Evolutionary conservation across 2,888 invertebrate species (phyloP), one percentile per base, ranked within the genome.

Genomic region (Gastrophysa polygoni): DNA sequence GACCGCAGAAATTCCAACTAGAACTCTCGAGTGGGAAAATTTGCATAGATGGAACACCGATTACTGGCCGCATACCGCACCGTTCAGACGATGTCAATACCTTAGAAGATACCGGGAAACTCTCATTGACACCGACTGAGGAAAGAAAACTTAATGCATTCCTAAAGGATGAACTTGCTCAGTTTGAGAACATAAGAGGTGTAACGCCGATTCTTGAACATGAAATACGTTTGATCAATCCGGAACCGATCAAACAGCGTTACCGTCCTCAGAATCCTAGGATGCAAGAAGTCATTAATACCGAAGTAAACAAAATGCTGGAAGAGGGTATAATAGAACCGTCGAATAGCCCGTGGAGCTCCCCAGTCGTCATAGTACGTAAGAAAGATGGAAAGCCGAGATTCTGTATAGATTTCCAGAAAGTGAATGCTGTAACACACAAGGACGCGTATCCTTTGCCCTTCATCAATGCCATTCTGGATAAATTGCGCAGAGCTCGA

Each of bases 371-470:
- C 5, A 34, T 67, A 5, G 61, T 63, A 20, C 24, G 52, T 28
- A 66, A 69, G 51, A 69, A 66, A 17, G 57, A 65, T 34, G 63
- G 63, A 8, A 63, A 61, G 21, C 43, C 34, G 7, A 38, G 68
- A 6, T 65, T 66, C n/a, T 68, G 67, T 55, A 62, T 70, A 8
- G 69, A 69, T 38, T 66, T 64, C 50, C 52, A 60, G n/a, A 47
- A 56, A 14, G 57, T 66, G 1, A 67, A 69, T 43, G 43, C 50
- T n/a, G 59, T 68, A 2, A 48, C 63, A 43, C 46, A 24, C 10
- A 64, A 68, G 44, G 65, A 66, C 28, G 73, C 71, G 0, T 72
- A 74, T 47, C 73, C 71, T 2, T 21, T 77, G 18, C 75, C 74
- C 0, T 67, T 62, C 6, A 74, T 76, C 8, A 66, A 68, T 11